These are phyloP conservation scores for Lasiurus borealis DNA, from an alignment of 2,113 vertebrate species.

Conservation along the genomic window DNA sequence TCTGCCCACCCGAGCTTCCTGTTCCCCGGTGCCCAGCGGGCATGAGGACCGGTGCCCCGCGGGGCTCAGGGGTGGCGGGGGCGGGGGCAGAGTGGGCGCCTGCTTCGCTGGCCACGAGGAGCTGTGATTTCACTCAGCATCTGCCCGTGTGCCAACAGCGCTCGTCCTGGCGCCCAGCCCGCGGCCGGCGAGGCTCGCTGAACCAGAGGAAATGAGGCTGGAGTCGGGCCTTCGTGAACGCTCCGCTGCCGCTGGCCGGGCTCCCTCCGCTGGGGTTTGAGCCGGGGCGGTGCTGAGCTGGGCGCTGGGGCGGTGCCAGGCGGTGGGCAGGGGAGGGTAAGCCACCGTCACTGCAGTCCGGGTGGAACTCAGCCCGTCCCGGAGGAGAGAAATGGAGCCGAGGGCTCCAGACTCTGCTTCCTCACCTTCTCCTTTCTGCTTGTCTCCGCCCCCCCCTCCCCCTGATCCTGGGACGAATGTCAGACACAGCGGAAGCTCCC, in stretches of 20 bases:
- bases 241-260: not conserved
- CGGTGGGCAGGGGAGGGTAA: not conserved
- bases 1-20: not conserved
- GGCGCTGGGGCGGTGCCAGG: not conserved
- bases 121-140: not conserved
- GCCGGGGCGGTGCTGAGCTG: not conserved
- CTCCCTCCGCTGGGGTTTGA: not conserved
- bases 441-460: not conserved
- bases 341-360: not conserved
- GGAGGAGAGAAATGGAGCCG: not conserved
- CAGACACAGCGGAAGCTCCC: not conserved
- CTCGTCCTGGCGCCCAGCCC: slow-evolving; percentile 49
- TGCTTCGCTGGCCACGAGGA: not conserved
- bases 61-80: not conserved
- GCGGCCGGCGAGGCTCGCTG: not conserved
- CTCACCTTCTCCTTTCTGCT: not conserved
- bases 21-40: not conserved
- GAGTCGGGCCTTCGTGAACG: not conserved
- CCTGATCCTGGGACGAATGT: too few species aligned
- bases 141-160: not conserved
- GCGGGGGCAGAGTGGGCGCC: not conserved
- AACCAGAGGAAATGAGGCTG: slow-evolving; percentile 61
- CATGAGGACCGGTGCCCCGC: not conserved
- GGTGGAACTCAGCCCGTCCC: not conserved
- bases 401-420: not conserved